Evolutionary conservation across 2,113 vertebrate genomes (phyloP).

Genomic region (Mionectes macconnelli): DNA sequence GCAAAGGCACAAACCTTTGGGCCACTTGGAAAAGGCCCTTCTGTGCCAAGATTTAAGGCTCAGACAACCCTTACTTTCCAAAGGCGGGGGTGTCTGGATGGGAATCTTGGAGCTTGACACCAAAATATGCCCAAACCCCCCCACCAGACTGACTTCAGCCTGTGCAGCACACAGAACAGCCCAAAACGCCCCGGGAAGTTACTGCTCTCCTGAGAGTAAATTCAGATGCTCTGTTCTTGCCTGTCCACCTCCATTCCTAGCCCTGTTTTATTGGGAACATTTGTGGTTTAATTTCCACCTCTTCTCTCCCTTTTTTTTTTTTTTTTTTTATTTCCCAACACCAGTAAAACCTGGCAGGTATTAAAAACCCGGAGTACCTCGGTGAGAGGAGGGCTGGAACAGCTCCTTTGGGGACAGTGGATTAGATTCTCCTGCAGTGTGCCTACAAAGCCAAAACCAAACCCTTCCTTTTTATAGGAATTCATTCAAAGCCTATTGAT

Average conservation of each 20-base stretch:
- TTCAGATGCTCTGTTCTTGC: not conserved
- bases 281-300: conserved; percentile 32
- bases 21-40: not conserved
- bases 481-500: conserved; percentile 47
- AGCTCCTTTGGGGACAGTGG: conserved; percentile 3
- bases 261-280: conserved; percentile 34
- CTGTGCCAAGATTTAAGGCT: not conserved
- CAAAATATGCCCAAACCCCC: rapidly evolving
- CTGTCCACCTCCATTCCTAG: not conserved
- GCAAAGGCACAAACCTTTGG: not conserved
- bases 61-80: rapidly evolving
- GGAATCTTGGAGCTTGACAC: not conserved
- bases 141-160: not conserved
- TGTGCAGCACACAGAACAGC: not conserved
- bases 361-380: not conserved
- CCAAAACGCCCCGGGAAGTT: not conserved
- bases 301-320: not conserved
- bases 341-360: conserved; percentile 22
- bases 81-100: not conserved
- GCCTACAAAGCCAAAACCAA: conserved; percentile 29
- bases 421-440: not conserved
- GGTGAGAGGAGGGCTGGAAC: not conserved
- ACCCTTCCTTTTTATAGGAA: conserved; percentile 43
- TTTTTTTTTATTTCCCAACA: not conserved
- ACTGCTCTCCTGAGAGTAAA: not conserved